A percentile compares a stretch with the other conserved stretches of the same genome.
phyloP scores from a whole-genome alignment of 2,797 vertebrate species.

The Gorsachius magnificus region DNA sequence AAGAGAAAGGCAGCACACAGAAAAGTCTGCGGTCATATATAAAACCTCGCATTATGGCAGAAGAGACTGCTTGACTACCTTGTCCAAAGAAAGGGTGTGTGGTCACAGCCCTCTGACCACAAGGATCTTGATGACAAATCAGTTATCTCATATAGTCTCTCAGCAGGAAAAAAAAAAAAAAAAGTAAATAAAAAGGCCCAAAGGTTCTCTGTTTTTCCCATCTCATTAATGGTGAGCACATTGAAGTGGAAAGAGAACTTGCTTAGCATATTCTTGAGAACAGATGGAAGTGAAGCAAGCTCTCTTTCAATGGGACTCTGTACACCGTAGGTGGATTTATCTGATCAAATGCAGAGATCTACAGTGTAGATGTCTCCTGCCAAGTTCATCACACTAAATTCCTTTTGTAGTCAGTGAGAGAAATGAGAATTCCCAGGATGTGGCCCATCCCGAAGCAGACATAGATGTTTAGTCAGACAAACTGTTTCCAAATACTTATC shows the following conservation, averaged over 20 bases:
- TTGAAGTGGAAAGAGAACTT: neutral
- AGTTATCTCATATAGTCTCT: neutral
- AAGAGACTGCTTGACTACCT: neutral
- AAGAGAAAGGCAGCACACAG: neutral
- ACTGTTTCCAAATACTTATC: neutral
- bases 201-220: neutral
- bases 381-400: neutral
- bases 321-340: slow-evolving; percentile 25
- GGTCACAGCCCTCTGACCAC: neutral
- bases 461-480: neutral
- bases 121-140: neutral
- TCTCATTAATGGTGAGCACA: neutral
- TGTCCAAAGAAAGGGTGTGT: neutral
- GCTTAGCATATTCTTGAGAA: neutral
- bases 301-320: neutral
- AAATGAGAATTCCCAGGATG: slow-evolving; percentile 17
- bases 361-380: slow-evolving; percentile 37
- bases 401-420: neutral
- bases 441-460: neutral
- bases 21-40: neutral
- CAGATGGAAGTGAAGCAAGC: slow-evolving; percentile 16
- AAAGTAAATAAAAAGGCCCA: neutral
- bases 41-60: neutral
- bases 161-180: neutral
- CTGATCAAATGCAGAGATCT: slow-evolving; percentile 51